Evolutionary conservation across 2,113 vertebrate species (phyloP), one percentile per base, ranked within the genome.

Genomic region (Sitta europaea): DNA sequence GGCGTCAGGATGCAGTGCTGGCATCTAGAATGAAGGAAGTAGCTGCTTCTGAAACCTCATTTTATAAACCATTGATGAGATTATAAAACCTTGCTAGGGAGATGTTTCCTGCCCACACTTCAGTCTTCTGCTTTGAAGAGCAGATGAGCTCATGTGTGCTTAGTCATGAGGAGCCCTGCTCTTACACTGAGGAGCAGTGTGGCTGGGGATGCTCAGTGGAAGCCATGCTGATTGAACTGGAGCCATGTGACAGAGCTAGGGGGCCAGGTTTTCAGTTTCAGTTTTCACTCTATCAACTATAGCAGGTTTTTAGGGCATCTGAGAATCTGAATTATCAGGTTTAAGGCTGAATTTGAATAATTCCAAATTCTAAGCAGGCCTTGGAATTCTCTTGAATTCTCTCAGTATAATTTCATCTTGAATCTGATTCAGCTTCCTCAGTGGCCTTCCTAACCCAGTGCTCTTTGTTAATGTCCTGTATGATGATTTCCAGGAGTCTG

Each of bases 31-130:
- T 16, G 53, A n/a, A 65, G 42, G 28, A 90, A 76, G 66, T 68
- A 73, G 54, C 77, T 95, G 51, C 62, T 96, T 95, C 58, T 54
- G 54, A 86, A 96, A 70, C 67, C 22, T 88, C 59, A 51, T 83
- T 92, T 90, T 93, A 54, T 79, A 28, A 79, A 73, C 67, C 73
- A 45, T 72, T 73, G 88, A 91, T 89, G 58, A 36, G 29, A 36
- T 87, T 66, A 55, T 86, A 87, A 87, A 92, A 58, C 36, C 14
- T 45, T 48, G 14, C 57, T 75, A 24, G 50, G 65, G 80, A 50
- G 66, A 21, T 27, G 20, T 62, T 96, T 94, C 42, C 65, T 54
- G 12, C 73, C n/a, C 72, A 81, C 40, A 20, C 28, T 86, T 58
- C 8, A 51, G 65, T 75, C 38, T 81, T 71, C 45, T 91, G 29